These are phyloP conservation scores for Rhynchonycteris naso DNA, from an alignment of 2,797 vertebrate species.

Conservation along the genomic window DNA sequence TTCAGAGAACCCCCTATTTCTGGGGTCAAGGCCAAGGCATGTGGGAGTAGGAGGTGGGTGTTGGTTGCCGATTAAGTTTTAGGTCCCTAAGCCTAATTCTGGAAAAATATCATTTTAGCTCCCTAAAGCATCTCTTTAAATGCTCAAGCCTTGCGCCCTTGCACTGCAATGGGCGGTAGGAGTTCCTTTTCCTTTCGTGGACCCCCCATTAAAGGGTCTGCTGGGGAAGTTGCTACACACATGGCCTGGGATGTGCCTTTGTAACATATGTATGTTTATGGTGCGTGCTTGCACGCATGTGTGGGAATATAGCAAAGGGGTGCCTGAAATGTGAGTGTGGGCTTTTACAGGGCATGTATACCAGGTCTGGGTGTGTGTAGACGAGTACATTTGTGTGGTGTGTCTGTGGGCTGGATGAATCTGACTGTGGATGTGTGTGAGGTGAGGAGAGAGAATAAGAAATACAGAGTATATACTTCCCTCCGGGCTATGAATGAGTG, in stretches of 20 bases:
- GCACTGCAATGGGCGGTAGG: not conserved
- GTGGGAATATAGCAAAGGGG: not conserved
- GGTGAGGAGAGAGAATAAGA: not conserved
- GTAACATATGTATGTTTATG: not conserved
- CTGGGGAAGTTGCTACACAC: not conserved
- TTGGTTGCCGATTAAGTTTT: not conserved
- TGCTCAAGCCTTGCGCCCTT: not conserved
- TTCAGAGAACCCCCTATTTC: not conserved
- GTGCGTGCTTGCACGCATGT: not conserved
- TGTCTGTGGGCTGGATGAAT: not conserved
- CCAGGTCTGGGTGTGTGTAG: not conserved
- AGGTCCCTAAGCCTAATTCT: not conserved
- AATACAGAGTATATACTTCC: not conserved
- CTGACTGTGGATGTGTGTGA: not conserved
- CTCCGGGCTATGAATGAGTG: not conserved
- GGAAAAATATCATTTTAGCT: not conserved
- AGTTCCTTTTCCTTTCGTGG: not conserved
- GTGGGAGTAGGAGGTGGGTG: not conserved
- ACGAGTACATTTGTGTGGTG: not conserved
- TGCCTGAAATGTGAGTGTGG: not conserved
- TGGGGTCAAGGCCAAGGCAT: not conserved
- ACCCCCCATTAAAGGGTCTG: not conserved
- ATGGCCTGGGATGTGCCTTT: not conserved
- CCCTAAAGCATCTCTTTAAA: not conserved
- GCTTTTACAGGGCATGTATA: not conserved